These are phyloP conservation scores for Platyrinchus mystaceus DNA, from an alignment of 2,797 vertebrate species.

Conservation along the genomic window DNA sequence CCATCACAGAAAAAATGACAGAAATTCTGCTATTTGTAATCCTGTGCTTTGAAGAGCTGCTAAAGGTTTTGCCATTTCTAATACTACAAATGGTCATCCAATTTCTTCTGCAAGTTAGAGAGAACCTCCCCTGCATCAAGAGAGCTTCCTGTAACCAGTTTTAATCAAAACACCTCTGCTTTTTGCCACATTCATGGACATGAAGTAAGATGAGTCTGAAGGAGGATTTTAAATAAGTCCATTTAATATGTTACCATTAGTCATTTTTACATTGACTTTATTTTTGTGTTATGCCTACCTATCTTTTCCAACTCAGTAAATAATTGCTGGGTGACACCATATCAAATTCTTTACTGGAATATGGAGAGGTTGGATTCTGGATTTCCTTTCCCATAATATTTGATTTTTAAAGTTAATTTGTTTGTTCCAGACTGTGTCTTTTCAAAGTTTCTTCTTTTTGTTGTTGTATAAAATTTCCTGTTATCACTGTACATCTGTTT, in stretches of 20 bases:
- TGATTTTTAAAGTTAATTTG: neutral
- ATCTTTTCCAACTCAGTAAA: neutral
- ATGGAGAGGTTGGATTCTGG: neutral
- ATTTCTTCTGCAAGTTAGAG: neutral
- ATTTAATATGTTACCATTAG: neutral
- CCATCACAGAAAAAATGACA: neutral
- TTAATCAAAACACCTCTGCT: neutral
- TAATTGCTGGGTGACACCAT: neutral
- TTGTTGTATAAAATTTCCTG: neutral
- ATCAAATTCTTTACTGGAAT: neutral
- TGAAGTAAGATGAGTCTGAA: neutral
- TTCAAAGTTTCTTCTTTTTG: neutral
- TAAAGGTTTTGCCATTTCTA: neutral
- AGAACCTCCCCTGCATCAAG: neutral
- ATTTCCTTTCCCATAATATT: neutral
- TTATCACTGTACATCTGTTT: neutral
- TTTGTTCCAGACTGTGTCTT: neutral
- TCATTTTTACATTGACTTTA: neutral
- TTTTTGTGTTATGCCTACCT: neutral
- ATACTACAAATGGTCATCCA: neutral
- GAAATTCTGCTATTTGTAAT: neutral
- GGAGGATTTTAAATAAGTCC: neutral
- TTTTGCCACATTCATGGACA: neutral
- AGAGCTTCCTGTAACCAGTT: neutral
- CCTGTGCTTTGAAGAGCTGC: neutral